Evolutionary conservation across 2,797 vertebrate genomes (phyloP), one percentile per base, ranked within the genome.

Genomic region (Leucoraja ocellata): DNA sequence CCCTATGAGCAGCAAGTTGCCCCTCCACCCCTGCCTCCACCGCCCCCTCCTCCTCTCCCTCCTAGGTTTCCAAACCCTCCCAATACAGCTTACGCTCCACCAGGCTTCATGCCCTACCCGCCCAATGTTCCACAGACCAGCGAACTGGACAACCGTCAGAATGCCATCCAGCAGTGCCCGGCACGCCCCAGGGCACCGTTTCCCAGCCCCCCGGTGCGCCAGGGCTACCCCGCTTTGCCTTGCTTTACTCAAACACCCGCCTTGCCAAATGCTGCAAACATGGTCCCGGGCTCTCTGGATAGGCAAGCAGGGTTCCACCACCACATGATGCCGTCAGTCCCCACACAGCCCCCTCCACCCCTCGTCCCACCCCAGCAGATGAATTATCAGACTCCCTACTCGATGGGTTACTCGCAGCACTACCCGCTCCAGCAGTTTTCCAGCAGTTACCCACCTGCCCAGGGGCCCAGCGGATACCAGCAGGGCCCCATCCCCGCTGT

Each of bases 31-130:
- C 84, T 14, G 5, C 84, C 84, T 32, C 77, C 96, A 10, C 94
- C 97, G 0, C 77, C 77, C 11, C 77, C 77, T 32, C 77, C n/a
- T 1, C 16, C 54, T 58, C 95, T 97, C 14, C 94, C 96, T 11
- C 94, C 97, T 0, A 94, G 96, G 1, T 99, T 98, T 92, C 95
- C 96, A 0, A 96, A 78, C 94, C 97, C 98, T 91, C 97, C 97
- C 0, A 58, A 96, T 92, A 94, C 96, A 0, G 94, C 95, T 80
- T 99, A 97, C 94, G 96, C 97, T 95, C 97, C 98, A 32, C 97
- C 97, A 0, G 98, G 98, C 95, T 99, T 98, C 86, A 97, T 98
- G 94, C 97, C 97, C 6, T 99, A 98, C 94, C 97, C 98, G 14
- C 97, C 98, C 5, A 98, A 97, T 0, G 95, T 96, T 1, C 96